Evolutionary conservation across 2,888 invertebrate species (phyloP), one percentile per base, ranked within the genome.

Genomic region (Philereme vetulata): DNA sequence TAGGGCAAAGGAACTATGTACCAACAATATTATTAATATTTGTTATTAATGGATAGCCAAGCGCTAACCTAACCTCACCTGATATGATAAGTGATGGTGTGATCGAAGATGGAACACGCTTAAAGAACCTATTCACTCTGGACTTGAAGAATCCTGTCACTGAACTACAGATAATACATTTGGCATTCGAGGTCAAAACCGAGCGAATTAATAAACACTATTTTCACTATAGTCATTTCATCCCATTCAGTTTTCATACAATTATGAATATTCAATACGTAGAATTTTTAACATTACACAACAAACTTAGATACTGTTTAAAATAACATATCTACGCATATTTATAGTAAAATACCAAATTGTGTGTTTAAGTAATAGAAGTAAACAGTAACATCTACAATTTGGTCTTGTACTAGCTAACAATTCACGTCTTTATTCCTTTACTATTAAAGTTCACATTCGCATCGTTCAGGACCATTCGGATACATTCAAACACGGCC

Each of bases 401-500:
- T 60, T 60, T 50, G 50, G 52, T 61, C 47, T 48, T 60, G 2
- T 44, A 44, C 50, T 53, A 61, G 4, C 9, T 51, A 21, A 21
- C n/a, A 47, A 46, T 35, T 51, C 46, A 62, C 32, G 40, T 52
- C 21, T 54, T 42, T 38, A 47, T 50, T 33, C 32, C 8, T 38
- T 54, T 43, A 10, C 43, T 43, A 21, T 43, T 50, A 32, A 32
- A 47, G 47, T 63, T 62, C 64, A 11, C 59, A 58, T 52, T 52
- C 70, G 59, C 58, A 51, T 57, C 72, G 76, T 74, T 76, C 77
- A 72, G 66, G 72, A 67, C 66, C 62, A 64, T 72, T 64, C 47
- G 34, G 7, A 34, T 34, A 34, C 45, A 38, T 6, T 38, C 73
- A 75, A 71, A 78, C 78, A 78, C 81, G 79, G 79, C 64, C 72